Base-by-base conservation (phyloP, 2,797 vertebrate genomes). In the Sciurus carolinensis region DNA sequence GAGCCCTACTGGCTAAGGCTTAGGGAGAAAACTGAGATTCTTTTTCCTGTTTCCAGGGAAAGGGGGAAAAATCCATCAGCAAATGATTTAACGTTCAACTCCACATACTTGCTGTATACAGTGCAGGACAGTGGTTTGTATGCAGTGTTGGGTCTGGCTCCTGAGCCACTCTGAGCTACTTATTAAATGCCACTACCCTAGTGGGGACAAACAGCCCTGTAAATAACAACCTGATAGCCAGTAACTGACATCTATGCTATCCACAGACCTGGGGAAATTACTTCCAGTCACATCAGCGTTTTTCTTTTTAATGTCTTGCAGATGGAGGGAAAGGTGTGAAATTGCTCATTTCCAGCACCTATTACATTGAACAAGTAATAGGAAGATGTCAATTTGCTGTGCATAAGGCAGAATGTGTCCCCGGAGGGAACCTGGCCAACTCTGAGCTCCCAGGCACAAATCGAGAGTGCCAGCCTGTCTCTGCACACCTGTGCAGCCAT, bases 1-100 rank as follows among this genome's bases (percentile, higher is more conserved):
- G 1, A 91, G 42, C 59, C 72, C 50, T 26, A 7, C 4, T 18
- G 83, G 87, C 72, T 62, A 20, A 93, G 92, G 87, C 85, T 20
- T 11, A 24, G 26, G 64, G n/a, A 95, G 83, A 95, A 94, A 96
- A 79, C 39, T 22, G 26, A 94, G 80, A 72, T 81, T 77, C 42
- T 79, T 75, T 89, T 92, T 88, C 92, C 76, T 90, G 76, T 93
- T 96, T 88, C 72, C 89, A 85, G 33, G 87, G 87, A 64, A 88
- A 86, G 59, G 59, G 69, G 47, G 50, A 44, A 50, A 71, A 90
- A 62, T 47, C 84, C 87, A 50, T 87, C 64, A 90, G 75, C 50
- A 75, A 94, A 86, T 24, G n/a, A 92, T 71, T 87, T 44, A 66
- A 85, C 42, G 69, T 83, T 86, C 87, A 89, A 5, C 57, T 64